A percentile compares a stretch with the other conserved stretches of the same genome.
These are phyloP conservation scores for Aplysina aerophoba DNA, from an alignment of 37 sponge, comb jelly and placozoan genomes.

Conservation along the genomic window DNA sequence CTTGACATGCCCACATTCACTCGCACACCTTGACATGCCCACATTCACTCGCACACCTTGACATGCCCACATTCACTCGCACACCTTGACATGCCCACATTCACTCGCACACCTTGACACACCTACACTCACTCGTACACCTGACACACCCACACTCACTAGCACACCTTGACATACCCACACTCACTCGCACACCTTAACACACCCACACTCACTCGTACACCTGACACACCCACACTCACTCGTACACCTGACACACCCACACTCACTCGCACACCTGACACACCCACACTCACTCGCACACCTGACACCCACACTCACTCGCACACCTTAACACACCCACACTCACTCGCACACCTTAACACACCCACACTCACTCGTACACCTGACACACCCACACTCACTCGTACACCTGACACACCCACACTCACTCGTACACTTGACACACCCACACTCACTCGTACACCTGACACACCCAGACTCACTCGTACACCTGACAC, in stretches of 20 bases:
- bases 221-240: background rate
- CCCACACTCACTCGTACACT: background rate
- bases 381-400: background rate
- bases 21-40: background rate
- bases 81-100: too few relatives aligned
- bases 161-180: constrained; percentile 1
- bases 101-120: background rate
- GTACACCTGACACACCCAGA: background rate
- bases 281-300: too few relatives aligned
- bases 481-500: background rate
- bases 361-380: background rate
- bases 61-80: background rate
- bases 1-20: background rate
- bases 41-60: background rate
- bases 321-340: background rate
- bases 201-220: background rate
- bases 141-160: background rate
- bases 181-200: too few relatives aligned
- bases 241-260: background rate
- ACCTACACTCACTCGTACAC: background rate
- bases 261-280: background rate
- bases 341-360: background rate
- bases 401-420: background rate
- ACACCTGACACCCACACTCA: background rate
- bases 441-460: background rate